phyloP scores from a whole-genome alignment of 2,888 invertebrate genomes.

The Acronicta aceris region DNA sequence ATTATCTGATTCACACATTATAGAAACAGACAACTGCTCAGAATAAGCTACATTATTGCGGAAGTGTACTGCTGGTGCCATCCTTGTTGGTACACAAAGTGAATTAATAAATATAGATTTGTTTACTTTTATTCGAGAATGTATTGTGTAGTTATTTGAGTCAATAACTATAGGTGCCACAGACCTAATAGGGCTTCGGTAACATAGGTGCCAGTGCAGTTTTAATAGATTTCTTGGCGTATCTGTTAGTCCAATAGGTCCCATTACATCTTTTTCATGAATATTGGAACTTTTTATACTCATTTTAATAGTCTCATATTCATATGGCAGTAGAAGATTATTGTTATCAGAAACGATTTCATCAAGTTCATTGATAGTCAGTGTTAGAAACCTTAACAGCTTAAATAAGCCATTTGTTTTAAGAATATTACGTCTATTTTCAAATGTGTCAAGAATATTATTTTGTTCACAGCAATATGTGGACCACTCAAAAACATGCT shows the following conservation, averaged over 20 bases:
- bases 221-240: conserved; percentile 72
- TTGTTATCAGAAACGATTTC: conserved; percentile 71
- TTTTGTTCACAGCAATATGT: conserved; percentile 83
- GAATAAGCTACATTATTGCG: conserved; percentile 75
- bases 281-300: conserved; percentile 55
- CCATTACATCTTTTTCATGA: conserved; percentile 50
- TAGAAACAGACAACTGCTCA: conserved; percentile 78
- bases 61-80: conserved; percentile 78
- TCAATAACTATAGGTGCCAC: conserved; percentile 80
- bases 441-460: conserved; percentile 73
- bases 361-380: conserved; percentile 77
- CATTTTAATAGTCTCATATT: conserved; percentile 66
- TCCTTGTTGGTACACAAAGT: conserved; percentile 81
- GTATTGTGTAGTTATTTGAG: conserved; percentile 71
- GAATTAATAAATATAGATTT: conserved; percentile 84
- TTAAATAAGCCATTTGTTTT: conserved; percentile 80
- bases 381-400: conserved; percentile 80
- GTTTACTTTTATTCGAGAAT: conserved; percentile 77
- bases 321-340: conserved; percentile 75
- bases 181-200: conserved; percentile 78
- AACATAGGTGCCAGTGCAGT: conserved; percentile 79
- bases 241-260: conserved; percentile 45
- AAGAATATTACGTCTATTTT: conserved; percentile 81
- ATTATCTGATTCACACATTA: conserved; percentile 76
- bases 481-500: conserved; percentile 88